These are phyloP conservation scores for Xerus rutilus DNA, from an alignment of 2,797 vertebrate species.

Conservation along the genomic window DNA sequence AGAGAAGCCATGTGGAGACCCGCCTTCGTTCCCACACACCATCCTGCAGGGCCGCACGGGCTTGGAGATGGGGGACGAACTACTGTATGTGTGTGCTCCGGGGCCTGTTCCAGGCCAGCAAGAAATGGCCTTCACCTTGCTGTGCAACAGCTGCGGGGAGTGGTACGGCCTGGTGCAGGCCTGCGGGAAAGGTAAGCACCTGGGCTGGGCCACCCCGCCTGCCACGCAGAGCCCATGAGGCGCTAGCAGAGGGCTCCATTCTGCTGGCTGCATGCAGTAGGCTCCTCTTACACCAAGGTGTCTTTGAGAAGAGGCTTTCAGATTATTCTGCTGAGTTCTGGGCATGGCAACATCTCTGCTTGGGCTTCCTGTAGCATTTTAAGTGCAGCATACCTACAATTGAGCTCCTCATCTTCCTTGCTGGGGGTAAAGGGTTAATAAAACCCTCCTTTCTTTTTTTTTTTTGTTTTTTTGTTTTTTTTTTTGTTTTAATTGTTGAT, in stretches of 20 bases:
- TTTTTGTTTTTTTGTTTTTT: too few relatives aligned
- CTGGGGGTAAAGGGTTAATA: not conserved
- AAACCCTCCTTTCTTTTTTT: not conserved
- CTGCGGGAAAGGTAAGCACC: slow-evolving; percentile 93
- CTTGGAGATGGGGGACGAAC: slow-evolving; percentile 95
- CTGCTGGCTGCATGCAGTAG: not conserved
- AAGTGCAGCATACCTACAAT: not conserved
- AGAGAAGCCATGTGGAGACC: slow-evolving; percentile 95
- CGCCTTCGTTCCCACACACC: slow-evolving; percentile 94
- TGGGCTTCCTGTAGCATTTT: not conserved
- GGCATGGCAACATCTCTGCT: rapidly evolving
- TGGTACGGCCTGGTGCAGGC: slow-evolving; percentile 96
- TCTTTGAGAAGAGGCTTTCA: not conserved
- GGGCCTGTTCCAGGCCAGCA: slow-evolving; percentile 91
- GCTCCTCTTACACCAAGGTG: not conserved
- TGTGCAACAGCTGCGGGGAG: slow-evolving; percentile 97
- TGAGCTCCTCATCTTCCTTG: not conserved
- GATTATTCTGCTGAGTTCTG: not conserved
- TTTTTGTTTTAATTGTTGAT: too few relatives aligned
- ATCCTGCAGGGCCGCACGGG: slow-evolving; percentile 93
- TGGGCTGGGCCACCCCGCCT: rapidly evolving
- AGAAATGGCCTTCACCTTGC: slow-evolving; percentile 92
- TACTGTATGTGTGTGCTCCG: slow-evolving; percentile 93
- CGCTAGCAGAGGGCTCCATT: not conserved
- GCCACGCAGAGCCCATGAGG: not conserved